Base-by-base conservation (phyloP, 30 jellyfish, hydroid and myxozoan genomes). In the Clytia hemisphaerica region DNA sequence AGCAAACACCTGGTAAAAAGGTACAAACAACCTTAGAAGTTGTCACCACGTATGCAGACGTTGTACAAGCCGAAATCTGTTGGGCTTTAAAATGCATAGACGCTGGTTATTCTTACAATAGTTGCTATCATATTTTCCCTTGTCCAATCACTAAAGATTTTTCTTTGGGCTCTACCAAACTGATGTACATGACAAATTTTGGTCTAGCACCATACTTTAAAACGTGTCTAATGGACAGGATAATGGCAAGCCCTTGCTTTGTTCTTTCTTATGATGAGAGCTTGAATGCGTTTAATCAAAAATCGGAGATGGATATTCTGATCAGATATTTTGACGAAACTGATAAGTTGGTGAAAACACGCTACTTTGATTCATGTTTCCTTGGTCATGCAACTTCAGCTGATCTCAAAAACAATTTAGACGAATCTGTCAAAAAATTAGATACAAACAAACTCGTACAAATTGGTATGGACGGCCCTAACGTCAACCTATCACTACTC, bases 391-490 rank as follows among this genome's bases (percentile, higher is more conserved):
- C 53, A 10, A 10, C 14, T 40, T 12, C 14, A 3, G 6, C 26
- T 22, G 7, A 10, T 16, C 4, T 4, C 4, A 3, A 37, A 4
- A 4, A 18, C 3, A 15, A 4, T 19, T 18, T 55, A 4, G 15
- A 3, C 29, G 31, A 19, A 22, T 4, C 42, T 4, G 10, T 50
- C 10, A 50, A 14, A 9, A 28, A 50, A 50, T 21, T 50, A 6
- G 65, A 50, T 50, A 7, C 22, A 28, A 50, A 22, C 12, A 61
- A 61, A 29, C 14, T 61, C 4, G 29, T 28, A 2, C 75, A 61
- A 7, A 33, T 61, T 29, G 30, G 66, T 6, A 61, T 61, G 75
- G 75, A 61, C n/a, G 75, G 75, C 14, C 75, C 63, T 4, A 4
- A 28, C 63, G 63, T 61, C 2, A 61, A 55, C 50, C 50, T 3